Conservation (phyloP, 2,797 vertebrate genomes). For the Agapornis canus region DNA sequence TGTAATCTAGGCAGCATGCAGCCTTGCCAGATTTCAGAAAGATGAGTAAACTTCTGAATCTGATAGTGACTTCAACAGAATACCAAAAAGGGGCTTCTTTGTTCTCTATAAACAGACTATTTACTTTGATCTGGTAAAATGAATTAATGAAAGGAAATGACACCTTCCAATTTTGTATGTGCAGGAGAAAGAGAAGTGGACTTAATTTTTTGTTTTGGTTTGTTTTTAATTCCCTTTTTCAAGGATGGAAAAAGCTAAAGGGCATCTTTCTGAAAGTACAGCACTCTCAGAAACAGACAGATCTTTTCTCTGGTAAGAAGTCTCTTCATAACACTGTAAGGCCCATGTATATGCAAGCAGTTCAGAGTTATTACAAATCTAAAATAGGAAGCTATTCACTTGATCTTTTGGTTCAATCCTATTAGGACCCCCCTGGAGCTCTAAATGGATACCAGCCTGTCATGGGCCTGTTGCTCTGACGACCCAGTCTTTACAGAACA, state of each 20-base stretch:
- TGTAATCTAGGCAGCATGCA: constrained; percentile 79
- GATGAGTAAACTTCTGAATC: constrained; percentile 86
- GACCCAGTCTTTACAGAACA: constrained; percentile 84
- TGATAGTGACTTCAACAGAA: constrained; percentile 80
- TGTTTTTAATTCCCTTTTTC: neutral
- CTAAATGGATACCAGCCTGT: constrained; percentile 82
- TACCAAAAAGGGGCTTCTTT: constrained; percentile 83
- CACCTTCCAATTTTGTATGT: constrained; percentile 55
- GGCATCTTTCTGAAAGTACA: constrained; percentile 36
- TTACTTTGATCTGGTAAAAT: constrained; percentile 92
- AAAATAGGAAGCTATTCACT: constrained; percentile 83
- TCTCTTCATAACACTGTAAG: constrained; percentile 73
- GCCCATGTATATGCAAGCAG: constrained; percentile 80
- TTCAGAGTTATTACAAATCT: constrained; percentile 79
- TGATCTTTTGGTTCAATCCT: constrained; percentile 84
- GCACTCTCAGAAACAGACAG: constrained; percentile 25
- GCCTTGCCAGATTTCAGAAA: constrained; percentile 77
- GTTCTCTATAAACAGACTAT: constrained; percentile 91
- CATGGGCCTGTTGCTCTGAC: constrained; percentile 86
- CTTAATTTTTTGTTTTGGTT: neutral
- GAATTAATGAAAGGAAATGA: constrained; percentile 81
- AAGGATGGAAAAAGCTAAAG: neutral
- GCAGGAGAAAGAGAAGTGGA: constrained; percentile 10
- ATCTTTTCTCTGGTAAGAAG: constrained; percentile 74
- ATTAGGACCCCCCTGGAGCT: constrained; percentile 85